These are phyloP conservation scores for Sphenodon punctatus DNA, from an alignment of 2,797 vertebrate genomes.

Conservation along the genomic window DNA sequence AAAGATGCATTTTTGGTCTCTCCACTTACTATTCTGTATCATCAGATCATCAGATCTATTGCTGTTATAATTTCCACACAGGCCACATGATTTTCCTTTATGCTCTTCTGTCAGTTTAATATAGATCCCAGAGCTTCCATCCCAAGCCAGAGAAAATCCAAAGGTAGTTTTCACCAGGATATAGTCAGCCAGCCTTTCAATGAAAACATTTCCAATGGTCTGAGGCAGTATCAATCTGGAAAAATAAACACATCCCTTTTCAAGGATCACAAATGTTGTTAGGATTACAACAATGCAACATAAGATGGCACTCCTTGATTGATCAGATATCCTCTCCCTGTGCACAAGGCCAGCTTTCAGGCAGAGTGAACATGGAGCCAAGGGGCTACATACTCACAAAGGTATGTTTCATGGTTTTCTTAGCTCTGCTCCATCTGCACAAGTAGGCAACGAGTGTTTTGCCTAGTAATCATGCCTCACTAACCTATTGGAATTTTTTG, in stretches of 20 bases:
- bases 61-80: conserved; percentile 96
- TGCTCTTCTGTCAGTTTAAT: conserved; percentile 94
- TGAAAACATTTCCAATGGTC: conserved; percentile 88
- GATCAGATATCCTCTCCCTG: not conserved
- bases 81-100: conserved; percentile 89
- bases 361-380: no score
- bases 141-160: conserved; percentile 98
- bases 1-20: not conserved
- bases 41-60: conserved; percentile 90
- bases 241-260: conserved; percentile 51
- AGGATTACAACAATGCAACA: not conserved
- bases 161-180: conserved; percentile 96
- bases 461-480: no score
- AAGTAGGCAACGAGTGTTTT: no score
- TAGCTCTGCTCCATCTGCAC: no score
- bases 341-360: no score
- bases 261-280: not conserved
- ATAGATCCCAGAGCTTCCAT: conserved; percentile 93
- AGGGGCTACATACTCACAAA: no score
- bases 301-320: not conserved
- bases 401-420: no score
- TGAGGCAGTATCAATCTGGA: conserved; percentile 89
- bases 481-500: no score
- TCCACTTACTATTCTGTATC: conserved; percentile 85
- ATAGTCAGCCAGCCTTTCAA: conserved; percentile 96